These are phyloP conservation scores for Rostratula benghalensis DNA, from an alignment of 2,113 vertebrate species.

Conservation along the genomic window DNA sequence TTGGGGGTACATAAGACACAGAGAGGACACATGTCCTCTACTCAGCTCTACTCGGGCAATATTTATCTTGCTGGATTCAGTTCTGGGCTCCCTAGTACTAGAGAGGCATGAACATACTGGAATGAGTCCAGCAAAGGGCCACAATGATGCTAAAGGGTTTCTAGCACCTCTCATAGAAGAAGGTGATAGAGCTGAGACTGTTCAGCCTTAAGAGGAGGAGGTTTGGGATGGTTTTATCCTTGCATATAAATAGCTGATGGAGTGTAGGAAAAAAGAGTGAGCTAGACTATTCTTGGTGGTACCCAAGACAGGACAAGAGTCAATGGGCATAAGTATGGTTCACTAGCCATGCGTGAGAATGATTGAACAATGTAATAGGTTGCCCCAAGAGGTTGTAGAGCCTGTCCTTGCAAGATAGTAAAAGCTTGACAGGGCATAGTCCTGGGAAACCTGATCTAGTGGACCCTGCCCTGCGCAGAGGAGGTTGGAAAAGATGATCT, in stretches of 20 bases:
- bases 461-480: background rate
- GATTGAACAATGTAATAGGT: background rate
- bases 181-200: background rate
- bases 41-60: background rate
- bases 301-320: background rate
- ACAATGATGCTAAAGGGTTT: background rate
- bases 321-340: background rate
- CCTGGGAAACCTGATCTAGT: background rate
- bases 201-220: background rate
- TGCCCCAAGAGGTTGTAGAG: background rate
- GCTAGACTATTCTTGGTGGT: background rate
- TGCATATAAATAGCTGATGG: background rate
- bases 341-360: background rate
- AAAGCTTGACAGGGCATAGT: background rate
- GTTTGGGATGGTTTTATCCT: background rate
- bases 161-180: background rate
- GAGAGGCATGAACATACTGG: background rate
- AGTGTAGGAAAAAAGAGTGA: background rate
- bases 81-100: background rate
- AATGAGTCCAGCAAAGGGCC: background rate
- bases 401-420: background rate
- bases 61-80: background rate
- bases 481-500: background rate
- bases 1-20: background rate
- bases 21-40: no score